Conservation (phyloP, 2,797 vertebrate species). For the Sebastes iracundus region DNA sequence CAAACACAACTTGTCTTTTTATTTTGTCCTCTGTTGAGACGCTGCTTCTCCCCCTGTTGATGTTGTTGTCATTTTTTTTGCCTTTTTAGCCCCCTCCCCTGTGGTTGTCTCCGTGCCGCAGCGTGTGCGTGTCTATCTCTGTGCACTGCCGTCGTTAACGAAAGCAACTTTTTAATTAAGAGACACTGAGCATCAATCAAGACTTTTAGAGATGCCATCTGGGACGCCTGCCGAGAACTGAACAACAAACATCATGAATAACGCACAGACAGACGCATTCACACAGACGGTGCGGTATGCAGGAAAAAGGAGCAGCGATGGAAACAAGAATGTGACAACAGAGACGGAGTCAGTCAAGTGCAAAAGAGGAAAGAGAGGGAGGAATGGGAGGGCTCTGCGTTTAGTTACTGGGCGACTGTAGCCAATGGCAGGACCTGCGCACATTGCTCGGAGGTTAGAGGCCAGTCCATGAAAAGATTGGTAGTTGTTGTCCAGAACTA, state of each 20-base stretch:
- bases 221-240: conserved; percentile 73
- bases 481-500: not conserved
- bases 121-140: conserved; percentile 30
- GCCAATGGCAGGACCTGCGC: not conserved
- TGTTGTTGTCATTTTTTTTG: conserved; percentile 52
- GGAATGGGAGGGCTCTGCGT: not conserved
- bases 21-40: conserved; percentile 66
- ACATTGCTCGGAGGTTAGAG: conserved; percentile 20
- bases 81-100: conserved; percentile 52
- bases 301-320: not conserved
- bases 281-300: conserved; percentile 31
- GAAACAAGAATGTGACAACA: conserved; percentile 41
- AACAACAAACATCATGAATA: conserved; percentile 81
- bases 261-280: conserved; percentile 46
- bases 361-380: conserved; percentile 32
- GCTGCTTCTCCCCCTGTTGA: conserved; percentile 50
- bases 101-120: conserved; percentile 32
- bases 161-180: conserved; percentile 85
- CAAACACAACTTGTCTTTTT: conserved; percentile 68
- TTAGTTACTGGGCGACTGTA: conserved; percentile 11
- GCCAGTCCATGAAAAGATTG: conserved; percentile 9
- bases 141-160: conserved; percentile 61
- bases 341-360: conserved; percentile 51
- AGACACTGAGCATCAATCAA: conserved; percentile 83
- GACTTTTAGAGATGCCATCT: conserved; percentile 83